These are phyloP conservation scores for Lasiommata megera DNA, from an alignment of 2,888 invertebrate genomes.

Conservation along the genomic window DNA sequence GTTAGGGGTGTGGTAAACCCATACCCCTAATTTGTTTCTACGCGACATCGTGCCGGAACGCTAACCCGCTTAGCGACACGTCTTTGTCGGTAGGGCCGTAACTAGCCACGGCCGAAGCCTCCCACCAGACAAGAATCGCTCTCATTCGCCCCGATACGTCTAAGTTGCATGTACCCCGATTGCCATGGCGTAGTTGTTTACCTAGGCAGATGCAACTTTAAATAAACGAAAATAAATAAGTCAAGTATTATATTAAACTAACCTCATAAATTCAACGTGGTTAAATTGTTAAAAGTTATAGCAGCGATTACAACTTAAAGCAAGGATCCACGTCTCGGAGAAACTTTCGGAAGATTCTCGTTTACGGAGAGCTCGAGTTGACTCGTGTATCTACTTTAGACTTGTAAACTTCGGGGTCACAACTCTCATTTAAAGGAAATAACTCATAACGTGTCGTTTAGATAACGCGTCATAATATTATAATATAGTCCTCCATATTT, in stretches of 20 bases:
- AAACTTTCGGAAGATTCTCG: slow-evolving; percentile 9
- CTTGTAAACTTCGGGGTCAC: slow-evolving; percentile 5
- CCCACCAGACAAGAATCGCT: no score
- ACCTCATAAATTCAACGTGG: neutral
- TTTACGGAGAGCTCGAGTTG: neutral
- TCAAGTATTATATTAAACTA: neutral
- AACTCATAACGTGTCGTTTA: neutral
- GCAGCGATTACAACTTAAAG: slow-evolving; percentile 12
- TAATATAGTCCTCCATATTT: no score
- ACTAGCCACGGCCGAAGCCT: no score
- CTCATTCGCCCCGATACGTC: no score
- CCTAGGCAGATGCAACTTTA: no score
- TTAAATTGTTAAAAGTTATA: slow-evolving; percentile 14
- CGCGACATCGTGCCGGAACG: no score
- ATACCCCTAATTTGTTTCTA: no score
- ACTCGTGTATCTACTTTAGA: slow-evolving; percentile 2
- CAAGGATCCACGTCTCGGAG: slow-evolving; percentile 5
- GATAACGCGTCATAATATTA: neutral
- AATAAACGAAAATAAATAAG: neutral
- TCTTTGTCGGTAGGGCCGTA: no score
- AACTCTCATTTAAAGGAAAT: slow-evolving; percentile 8
- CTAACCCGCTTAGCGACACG: no score
- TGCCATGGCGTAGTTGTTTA: no score
- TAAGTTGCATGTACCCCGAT: no score
- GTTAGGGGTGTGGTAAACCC: no score